Evolutionary conservation across 2,113 vertebrate genomes (phyloP).

Genomic region (Myocastor coypus): DNA sequence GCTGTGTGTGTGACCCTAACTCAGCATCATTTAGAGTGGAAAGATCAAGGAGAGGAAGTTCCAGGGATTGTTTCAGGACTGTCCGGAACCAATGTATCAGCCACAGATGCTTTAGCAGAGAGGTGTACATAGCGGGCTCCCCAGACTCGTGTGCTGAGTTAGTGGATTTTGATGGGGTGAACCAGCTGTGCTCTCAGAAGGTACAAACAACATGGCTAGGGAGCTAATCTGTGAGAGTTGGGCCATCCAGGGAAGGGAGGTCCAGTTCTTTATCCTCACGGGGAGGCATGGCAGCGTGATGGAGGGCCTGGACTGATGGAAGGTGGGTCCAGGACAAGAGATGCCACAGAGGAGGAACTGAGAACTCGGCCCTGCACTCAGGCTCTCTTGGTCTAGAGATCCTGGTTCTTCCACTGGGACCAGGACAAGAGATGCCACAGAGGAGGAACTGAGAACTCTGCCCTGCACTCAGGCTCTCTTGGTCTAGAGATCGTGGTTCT

Average conservation of each 20-base stretch:
- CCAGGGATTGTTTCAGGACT: neutral
- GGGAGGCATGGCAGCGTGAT: neutral
- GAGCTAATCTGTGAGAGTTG: neutral
- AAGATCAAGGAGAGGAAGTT: neutral
- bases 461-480: neutral
- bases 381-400: neutral
- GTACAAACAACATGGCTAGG: neutral
- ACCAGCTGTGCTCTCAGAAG: neutral
- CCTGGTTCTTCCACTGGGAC: neutral
- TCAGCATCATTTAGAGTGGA: neutral
- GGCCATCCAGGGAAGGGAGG: neutral
- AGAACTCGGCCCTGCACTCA: neutral
- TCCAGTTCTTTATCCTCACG: neutral
- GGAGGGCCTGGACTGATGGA: neutral
- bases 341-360: neutral
- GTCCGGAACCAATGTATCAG: neutral
- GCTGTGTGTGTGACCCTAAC: neutral
- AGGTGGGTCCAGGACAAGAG: neutral
- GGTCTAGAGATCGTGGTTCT: neutral
- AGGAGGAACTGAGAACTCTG: rapidly evolving
- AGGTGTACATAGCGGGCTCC: neutral
- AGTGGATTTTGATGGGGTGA: neutral
- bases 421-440: neutral
- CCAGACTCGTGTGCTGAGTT: too few species aligned
- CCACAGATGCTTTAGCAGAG: neutral